phyloP scores from a whole-genome alignment of 2,113 vertebrate species.

The Lepidothrix coronata region DNA sequence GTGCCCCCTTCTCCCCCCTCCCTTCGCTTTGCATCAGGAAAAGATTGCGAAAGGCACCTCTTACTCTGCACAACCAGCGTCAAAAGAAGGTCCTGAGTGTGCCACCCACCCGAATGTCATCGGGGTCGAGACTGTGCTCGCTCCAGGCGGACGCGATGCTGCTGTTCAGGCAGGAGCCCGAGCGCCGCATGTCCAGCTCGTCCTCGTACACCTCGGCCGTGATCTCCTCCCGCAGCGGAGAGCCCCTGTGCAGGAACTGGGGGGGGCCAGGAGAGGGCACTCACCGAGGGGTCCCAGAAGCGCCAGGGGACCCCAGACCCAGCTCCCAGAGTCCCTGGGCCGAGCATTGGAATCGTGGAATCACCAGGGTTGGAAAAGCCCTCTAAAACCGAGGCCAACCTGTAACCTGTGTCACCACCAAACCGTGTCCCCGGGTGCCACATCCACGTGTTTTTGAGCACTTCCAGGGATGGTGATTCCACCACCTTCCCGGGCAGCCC shows the following conservation, averaged over 20 bases:
- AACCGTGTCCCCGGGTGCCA: not conserved
- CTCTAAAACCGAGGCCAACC: not conserved
- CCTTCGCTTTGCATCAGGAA: constrained; percentile 12
- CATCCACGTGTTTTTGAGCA: accelerated
- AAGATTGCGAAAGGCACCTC: constrained; percentile 64
- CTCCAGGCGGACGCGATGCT: constrained; percentile 92
- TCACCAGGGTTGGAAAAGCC: accelerated
- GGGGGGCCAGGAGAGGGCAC: accelerated
- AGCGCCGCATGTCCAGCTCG: constrained; percentile 85
- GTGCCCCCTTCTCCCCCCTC: not conserved
- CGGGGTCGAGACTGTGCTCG: constrained; percentile 89
- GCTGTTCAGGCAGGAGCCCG: constrained; percentile 86
- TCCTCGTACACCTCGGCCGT: constrained; percentile 93
- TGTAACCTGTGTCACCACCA: not conserved
- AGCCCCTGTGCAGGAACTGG: constrained; percentile 83
- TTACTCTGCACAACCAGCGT: constrained; percentile 61
- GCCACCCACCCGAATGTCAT: constrained; percentile 90
- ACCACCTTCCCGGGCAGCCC: not conserved
- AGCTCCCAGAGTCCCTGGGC: accelerated
- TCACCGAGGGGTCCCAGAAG: accelerated
- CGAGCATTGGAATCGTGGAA: accelerated
- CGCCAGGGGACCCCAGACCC: accelerated
- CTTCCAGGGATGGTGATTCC: not conserved
- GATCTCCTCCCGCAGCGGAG: constrained; percentile 83
- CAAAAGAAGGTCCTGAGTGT: constrained; percentile 61